Conservation (phyloP, 2,888 invertebrate species). For the Keiferia lycopersicella region DNA sequence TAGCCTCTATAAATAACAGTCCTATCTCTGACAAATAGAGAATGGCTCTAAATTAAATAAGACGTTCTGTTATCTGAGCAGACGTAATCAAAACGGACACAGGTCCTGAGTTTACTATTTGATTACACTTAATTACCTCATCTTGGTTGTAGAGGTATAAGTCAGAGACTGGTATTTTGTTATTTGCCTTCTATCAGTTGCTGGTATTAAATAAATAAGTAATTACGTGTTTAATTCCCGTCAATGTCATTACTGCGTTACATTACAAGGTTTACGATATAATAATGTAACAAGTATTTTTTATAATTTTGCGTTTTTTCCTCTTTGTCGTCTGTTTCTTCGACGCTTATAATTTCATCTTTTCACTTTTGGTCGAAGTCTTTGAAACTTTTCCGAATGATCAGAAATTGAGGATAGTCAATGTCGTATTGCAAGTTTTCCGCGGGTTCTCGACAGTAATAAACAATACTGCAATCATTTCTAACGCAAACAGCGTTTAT, state of each 20-base stretch:
- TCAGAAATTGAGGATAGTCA: too few species aligned
- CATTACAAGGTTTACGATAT: constrained; percentile 8
- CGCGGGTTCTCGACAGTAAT: too few species aligned
- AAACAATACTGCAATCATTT: constrained; percentile 29
- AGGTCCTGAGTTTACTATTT: constrained; percentile 50
- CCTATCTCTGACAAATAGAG: constrained; percentile 68
- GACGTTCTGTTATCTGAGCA: constrained; percentile 63
- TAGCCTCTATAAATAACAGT: constrained; percentile 71
- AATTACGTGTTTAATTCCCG: background rate
- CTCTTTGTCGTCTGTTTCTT: background rate
- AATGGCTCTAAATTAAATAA: constrained; percentile 69
- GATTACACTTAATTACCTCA: constrained; percentile 31
- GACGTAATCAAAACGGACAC: constrained; percentile 71
- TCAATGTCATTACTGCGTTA: constrained; percentile 10
- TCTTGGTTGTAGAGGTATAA: constrained; percentile 22
- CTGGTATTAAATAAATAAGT: background rate
- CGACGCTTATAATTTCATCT: too few species aligned
- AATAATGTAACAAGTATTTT: background rate
- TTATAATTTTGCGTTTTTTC: background rate
- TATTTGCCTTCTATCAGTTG: background rate
- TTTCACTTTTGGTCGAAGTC: too few species aligned
- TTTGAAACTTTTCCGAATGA: too few species aligned
- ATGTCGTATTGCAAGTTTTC: background rate
- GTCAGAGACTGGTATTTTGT: constrained; percentile 16
- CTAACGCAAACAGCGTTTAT: constrained; percentile 53